Percentiles rank a stretch among this genome's conserved stretches.
These are phyloP conservation scores for Meles meles DNA, from an alignment of 2,113 vertebrate genomes.

Conservation along the genomic window DNA sequence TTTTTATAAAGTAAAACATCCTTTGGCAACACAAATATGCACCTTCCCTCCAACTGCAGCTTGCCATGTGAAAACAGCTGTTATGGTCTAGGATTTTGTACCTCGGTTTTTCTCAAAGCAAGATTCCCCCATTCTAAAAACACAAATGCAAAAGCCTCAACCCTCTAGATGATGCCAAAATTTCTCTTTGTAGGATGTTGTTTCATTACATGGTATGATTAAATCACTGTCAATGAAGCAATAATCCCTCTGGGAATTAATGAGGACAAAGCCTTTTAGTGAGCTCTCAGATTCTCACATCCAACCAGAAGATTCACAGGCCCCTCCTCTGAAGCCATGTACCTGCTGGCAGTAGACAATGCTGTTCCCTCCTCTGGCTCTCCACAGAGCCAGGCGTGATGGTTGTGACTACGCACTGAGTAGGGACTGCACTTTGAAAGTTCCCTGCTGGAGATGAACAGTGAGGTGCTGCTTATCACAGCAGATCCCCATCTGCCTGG, in stretches of 20 bases:
- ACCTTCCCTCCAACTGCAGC: background rate
- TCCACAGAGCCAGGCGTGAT: background rate
- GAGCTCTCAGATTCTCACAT: background rate
- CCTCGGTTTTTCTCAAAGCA: background rate
- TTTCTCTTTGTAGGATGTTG: background rate
- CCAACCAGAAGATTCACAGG: background rate
- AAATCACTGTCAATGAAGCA: background rate
- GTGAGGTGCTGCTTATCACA: background rate
- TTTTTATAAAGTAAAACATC: background rate
- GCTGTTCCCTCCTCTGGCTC: background rate
- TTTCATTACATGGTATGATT: background rate
- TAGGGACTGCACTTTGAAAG: background rate
- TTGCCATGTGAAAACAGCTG: background rate
- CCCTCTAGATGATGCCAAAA: background rate
- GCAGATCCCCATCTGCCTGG: background rate
- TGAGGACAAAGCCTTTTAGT: background rate
- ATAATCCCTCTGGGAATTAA: background rate
- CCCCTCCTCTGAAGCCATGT: background rate
- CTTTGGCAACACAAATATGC: background rate
- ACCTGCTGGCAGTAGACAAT: background rate
- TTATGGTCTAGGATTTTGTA: background rate
- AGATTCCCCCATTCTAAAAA: background rate
- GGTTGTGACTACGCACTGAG: background rate
- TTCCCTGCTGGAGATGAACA: background rate
- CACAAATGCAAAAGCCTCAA: background rate